Base-by-base conservation (phyloP, 2,113 vertebrate species). In the Platysteira castanea region DNA sequence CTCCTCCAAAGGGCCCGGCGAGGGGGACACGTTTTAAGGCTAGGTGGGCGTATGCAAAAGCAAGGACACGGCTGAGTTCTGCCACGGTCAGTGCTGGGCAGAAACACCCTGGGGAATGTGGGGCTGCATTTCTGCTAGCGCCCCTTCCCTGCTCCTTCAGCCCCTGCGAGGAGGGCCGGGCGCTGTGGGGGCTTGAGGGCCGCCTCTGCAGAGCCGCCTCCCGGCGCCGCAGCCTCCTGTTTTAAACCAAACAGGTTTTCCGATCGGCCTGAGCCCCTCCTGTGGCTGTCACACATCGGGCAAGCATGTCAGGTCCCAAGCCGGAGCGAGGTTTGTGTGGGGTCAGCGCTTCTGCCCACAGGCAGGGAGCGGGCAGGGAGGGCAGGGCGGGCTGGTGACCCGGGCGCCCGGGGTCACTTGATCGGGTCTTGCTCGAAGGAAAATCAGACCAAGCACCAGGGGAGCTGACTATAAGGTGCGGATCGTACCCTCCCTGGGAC, bases 31-130 rank as follows among this genome's bases (percentile, higher is more conserved):
- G 4, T 18, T 77, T 49, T 21, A 57, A 37, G 49, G 49, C 53
- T 50, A 15, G 23, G 16, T 10, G 50, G 7, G 17, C 13, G 1
- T 7, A 74, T 7, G 50, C 15, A 26, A 47, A 35, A n/a, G n/a
- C 47, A 4, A 5, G 9, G 77, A 4, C 5, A 16, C 4, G 18
- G 6, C 47, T 12, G 24, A 19, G 11, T 1, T 24, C 21, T 30
- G 50, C 10, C 54, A 19, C 24, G 7, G 21, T 4, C 15, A 1
- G 37, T 11, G 46, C 33, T 2, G 23, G 28, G 9, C 35, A 28
- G 20, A 37, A 63, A 26, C 15, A 6, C 5, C 1, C 21, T 0
- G 59, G 20, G 31, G 2, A 22, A 17, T 2, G 61, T 2, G 42
- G 7, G 39, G 21, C 27, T 20, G 11, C 2, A 17, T 7, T n/a